phyloP scores from a whole-genome alignment of 2,888 invertebrate species.

The Himalopsyche anomala region DNA sequence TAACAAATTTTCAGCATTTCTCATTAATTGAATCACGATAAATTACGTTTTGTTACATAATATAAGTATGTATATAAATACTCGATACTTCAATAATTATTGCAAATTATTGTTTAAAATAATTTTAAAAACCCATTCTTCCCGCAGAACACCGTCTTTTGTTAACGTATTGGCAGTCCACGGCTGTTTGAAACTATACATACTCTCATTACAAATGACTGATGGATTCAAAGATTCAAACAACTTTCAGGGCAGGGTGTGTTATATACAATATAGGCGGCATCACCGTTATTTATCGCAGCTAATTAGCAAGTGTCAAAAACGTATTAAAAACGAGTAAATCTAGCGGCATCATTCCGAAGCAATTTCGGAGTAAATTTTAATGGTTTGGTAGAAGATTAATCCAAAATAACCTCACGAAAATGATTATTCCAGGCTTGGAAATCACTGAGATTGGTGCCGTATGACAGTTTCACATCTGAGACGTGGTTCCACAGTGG shows the following conservation, averaged over 20 bases:
- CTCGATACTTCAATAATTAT: too few species aligned
- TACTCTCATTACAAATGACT: too few species aligned
- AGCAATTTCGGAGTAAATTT: conserved; percentile 4
- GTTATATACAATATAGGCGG: conserved; percentile 1
- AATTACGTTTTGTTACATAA: too few species aligned
- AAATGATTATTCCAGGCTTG: neutral
- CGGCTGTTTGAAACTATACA: too few species aligned
- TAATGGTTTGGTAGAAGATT: neutral
- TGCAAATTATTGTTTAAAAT: too few species aligned
- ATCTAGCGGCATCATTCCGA: conserved; percentile 17
- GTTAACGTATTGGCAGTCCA: too few species aligned
- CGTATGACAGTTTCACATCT: conserved; percentile 5
- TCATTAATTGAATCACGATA: too few species aligned
- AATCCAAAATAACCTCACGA: conserved; percentile 3
- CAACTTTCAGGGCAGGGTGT: neutral
- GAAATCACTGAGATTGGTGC: neutral
- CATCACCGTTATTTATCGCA: neutral
- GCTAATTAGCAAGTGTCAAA: conserved; percentile 30
- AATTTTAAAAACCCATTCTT: too few species aligned
- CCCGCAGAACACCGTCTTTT: too few species aligned
- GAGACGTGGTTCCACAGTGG: neutral
- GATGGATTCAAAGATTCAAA: too few species aligned
- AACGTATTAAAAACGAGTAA: conserved; percentile 30
- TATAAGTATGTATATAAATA: too few species aligned
- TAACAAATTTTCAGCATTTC: too few species aligned